Evolutionary conservation across 2,113 vertebrate species (phyloP).

Genomic region (Poeciliopsis turrubarensis): DNA sequence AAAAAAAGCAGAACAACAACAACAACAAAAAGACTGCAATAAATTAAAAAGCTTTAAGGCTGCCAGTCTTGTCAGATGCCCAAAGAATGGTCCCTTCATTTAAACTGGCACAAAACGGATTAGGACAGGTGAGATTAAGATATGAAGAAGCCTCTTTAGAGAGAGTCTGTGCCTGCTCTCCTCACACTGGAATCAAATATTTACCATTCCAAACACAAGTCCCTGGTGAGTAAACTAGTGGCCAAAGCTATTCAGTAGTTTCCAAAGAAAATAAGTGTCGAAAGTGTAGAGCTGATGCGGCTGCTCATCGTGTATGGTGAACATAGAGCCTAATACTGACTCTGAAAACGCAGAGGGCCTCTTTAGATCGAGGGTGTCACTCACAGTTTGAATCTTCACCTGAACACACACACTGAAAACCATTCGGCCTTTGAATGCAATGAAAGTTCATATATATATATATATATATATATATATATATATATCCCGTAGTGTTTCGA

Average conservation of each 20-base stretch:
- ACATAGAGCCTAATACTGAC: slow-evolving; percentile 36
- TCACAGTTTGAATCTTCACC: slow-evolving; percentile 19
- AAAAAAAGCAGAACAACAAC: slow-evolving; percentile 56
- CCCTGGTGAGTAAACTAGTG: slow-evolving; percentile 9
- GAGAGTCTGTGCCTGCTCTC: slow-evolving; percentile 46
- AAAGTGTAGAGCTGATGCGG: slow-evolving; percentile 28
- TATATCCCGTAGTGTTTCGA: background rate
- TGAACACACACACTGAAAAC: slow-evolving; percentile 39
- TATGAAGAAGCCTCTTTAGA: slow-evolving; percentile 42
- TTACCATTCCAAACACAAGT: slow-evolving; percentile 38
- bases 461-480: slow-evolving; percentile 1
- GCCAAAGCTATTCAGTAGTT: slow-evolving; percentile 13
- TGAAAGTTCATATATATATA: slow-evolving; percentile 5
- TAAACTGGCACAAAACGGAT: slow-evolving; percentile 72
- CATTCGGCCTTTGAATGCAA: slow-evolving; percentile 54
- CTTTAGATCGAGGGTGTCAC: background rate
- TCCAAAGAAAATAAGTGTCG: slow-evolving; percentile 10
- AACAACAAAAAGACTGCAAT: slow-evolving; percentile 73
- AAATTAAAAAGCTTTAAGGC: slow-evolving; percentile 83
- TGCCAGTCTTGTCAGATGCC: slow-evolving; percentile 74
- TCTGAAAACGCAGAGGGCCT: slow-evolving; percentile 24
- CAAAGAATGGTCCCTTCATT: slow-evolving; percentile 69
- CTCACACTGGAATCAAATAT: slow-evolving; percentile 32
- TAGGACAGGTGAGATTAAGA: slow-evolving; percentile 47
- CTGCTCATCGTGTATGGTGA: slow-evolving; percentile 27